Base-by-base conservation (phyloP, 2,113 vertebrate species). In the Prunella fulvescens region DNA sequence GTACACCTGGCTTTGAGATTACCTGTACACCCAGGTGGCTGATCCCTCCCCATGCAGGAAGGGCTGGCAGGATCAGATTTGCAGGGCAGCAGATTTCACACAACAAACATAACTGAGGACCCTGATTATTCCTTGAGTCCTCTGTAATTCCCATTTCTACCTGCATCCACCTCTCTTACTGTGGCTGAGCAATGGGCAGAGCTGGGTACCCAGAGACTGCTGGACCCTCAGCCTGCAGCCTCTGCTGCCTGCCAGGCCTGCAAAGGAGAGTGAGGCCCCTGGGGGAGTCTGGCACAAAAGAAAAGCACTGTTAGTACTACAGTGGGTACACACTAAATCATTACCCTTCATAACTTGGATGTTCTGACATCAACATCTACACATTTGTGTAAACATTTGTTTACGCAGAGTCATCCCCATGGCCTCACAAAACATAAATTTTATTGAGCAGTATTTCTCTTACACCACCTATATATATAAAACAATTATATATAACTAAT, bases 181-280 rank as follows among this genome's bases (percentile, higher is more conserved):
- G 1, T 12, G 8, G 35, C 60, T 23, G 19, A 23, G 44, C 1
- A 0, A 25, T 9, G 47, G 29, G 58, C 58, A 33, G 48, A 37
- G n/a, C 47, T 31, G 33, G 74, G 4, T 4, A 7, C 8, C 22
- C 50, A 8, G n/a, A 14, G 54, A 37, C 31, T 54, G 42, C 57
- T 45, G n/a, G 47, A 28, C 47, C 16, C 35, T 51, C 1, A 0
- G 7, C 0, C 1, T 19, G 45, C 6, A 4, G 42, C 2, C n/a
- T 1, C 18, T 28, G 33, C 44, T 39, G 50, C 7, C 54, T 82
- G 54, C 45, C 54, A 70, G 31, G 12, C 29, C 54, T 70, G 45
- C 3, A 5, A 1, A 3, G 12, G 10, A 16, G 47, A 12, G 18
- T 19, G 60, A n/a, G n/a, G n/a, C n/a, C n/a, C 11, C 35, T 12